Evolutionary conservation across 1,140 invertebrate species (phyloP).

Genomic region (Brachionus sp.): DNA sequence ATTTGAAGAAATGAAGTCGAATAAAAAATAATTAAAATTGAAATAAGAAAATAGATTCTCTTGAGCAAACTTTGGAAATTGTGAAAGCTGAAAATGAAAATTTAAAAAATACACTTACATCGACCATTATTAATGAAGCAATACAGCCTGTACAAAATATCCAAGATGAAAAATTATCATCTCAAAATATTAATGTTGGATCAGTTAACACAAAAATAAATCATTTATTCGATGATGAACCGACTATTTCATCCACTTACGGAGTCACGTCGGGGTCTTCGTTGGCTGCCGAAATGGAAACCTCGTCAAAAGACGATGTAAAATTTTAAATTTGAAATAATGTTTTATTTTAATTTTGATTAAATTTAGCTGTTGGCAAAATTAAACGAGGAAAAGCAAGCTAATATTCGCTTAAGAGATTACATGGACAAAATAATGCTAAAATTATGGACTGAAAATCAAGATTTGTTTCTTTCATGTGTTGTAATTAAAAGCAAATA

Average conservation of each 20-base stretch:
- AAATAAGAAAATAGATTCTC: neutral
- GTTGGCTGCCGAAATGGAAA: slow-evolving; percentile 10
- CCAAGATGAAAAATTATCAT: neutral
- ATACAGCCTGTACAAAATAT: neutral
- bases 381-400: neutral
- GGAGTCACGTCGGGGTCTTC: neutral
- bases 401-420: neutral
- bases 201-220: slow-evolving; percentile 13
- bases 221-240: slow-evolving; percentile 4
- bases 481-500: neutral
- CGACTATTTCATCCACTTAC: neutral
- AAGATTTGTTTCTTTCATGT: neutral
- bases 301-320: neutral
- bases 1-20: neutral
- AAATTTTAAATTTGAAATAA: neutral
- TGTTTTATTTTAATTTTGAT: neutral
- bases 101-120: neutral
- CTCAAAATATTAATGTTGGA: neutral
- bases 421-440: neutral
- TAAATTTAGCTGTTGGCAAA: neutral
- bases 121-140: neutral
- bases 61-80: neutral
- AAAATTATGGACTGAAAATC: neutral
- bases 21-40: neutral
- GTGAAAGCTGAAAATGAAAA: neutral